Percentiles rank a stretch among this genome's conserved stretches.
phyloP scores from a whole-genome alignment of 2,113 vertebrate species.

The Trematomus loennbergii region DNA sequence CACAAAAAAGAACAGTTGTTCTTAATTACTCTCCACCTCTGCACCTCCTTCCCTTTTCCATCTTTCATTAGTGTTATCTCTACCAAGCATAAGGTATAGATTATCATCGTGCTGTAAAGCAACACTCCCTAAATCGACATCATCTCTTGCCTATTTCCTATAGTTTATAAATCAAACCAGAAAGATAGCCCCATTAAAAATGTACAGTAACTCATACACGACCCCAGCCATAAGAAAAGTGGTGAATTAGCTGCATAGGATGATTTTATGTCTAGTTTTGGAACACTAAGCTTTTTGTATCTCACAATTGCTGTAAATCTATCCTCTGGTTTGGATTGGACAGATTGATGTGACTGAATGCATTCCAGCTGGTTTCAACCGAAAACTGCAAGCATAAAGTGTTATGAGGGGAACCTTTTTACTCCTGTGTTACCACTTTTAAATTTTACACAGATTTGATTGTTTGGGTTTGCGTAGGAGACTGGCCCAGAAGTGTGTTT shows the following conservation, averaged over 20 bases:
- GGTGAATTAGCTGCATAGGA: neutral
- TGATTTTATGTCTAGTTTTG: constrained; percentile 2
- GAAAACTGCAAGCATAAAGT: constrained; percentile 11
- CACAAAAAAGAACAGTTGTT: constrained; percentile 24
- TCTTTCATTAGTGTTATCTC: constrained; percentile 56
- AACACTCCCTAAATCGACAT: constrained; percentile 27
- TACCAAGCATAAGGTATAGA: constrained; percentile 24
- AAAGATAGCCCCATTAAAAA: constrained; percentile 41
- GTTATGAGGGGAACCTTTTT: neutral
- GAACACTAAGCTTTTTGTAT: neutral
- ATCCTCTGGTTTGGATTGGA: neutral
- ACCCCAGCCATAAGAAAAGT: constrained; percentile 4
- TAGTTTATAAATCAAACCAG: constrained; percentile 60
- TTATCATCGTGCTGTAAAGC: constrained; percentile 18
- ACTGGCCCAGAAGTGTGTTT: constrained; percentile 20
- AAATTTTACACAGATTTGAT: neutral
- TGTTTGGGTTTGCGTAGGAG: constrained; percentile 12
- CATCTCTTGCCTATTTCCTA: constrained; percentile 52
- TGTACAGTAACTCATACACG: constrained; percentile 25
- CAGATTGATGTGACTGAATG: neutral
- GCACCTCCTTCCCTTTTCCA: constrained; percentile 26
- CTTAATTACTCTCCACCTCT: constrained; percentile 42
- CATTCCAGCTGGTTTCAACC: constrained; percentile 14
- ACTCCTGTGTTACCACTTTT: neutral
- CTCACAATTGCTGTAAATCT: constrained; percentile 19